phyloP scores from a whole-genome alignment of 2,797 vertebrate species.

The Epinephelus malabaricus region DNA sequence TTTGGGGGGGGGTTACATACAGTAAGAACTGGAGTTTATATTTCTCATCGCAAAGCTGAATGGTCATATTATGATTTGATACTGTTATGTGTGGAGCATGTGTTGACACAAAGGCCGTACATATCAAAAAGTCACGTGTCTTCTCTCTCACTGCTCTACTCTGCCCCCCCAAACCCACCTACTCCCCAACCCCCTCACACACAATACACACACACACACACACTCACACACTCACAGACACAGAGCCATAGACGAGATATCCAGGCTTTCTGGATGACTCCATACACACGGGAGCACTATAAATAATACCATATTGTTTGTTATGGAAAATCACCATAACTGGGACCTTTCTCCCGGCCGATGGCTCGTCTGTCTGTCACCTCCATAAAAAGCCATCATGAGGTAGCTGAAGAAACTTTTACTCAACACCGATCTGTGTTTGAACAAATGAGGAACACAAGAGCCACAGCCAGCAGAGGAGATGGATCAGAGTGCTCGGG shows the following conservation, averaged over 20 bases:
- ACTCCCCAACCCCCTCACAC: not conserved
- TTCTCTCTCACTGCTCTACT: not conserved
- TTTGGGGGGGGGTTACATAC: not conserved
- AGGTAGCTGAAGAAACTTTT: not conserved
- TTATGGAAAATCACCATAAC: slow-evolving; percentile 78
- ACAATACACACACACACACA: slow-evolving; percentile 14
- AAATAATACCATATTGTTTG: slow-evolving; percentile 66
- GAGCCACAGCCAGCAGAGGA: not conserved
- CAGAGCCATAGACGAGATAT: not conserved
- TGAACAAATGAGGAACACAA: not conserved
- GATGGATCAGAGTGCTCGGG: not conserved
- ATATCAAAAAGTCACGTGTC: slow-evolving; percentile 12
- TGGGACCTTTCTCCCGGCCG: slow-evolving; percentile 26
- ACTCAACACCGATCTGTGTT: not conserved
- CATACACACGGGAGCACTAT: slow-evolving; percentile 45
- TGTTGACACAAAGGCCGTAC: not conserved
- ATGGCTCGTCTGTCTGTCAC: not conserved
- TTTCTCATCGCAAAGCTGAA: not conserved
- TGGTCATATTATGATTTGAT: not conserved
- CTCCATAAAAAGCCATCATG: not conserved
- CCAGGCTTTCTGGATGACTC: slow-evolving; percentile 27
- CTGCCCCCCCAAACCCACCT: not conserved
- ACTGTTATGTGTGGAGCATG: not conserved
- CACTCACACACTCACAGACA: slow-evolving; percentile 14
- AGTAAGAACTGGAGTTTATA: not conserved